Evolutionary conservation across 2,888 invertebrate species (phyloP).

Genomic region (Andrena hattorfiana): DNA sequence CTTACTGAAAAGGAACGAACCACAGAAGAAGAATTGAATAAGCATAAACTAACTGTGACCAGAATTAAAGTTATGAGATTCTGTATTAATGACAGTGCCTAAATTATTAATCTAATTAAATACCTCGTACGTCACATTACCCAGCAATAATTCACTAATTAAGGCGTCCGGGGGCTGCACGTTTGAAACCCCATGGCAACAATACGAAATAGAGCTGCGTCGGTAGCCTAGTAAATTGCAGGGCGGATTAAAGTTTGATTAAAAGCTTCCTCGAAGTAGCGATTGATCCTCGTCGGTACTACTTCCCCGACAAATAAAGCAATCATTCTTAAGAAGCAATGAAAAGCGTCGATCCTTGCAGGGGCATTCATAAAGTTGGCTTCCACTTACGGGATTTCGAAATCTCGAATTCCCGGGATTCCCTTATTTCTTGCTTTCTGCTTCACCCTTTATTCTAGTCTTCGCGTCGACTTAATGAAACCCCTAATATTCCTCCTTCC

Average conservation of each 20-base stretch:
- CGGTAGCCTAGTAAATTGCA: slow-evolving; percentile 13
- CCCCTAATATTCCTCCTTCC: slow-evolving; percentile 50
- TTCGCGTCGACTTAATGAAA: slow-evolving; percentile 65
- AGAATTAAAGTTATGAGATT: background rate
- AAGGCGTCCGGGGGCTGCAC: slow-evolving; percentile 1
- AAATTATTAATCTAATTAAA: slow-evolving; percentile 7
- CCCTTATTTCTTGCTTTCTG: slow-evolving; percentile 50
- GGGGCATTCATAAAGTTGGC: slow-evolving; percentile 59
- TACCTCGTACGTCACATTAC: slow-evolving; percentile 11
- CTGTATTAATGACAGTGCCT: background rate
- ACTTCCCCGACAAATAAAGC: slow-evolving; percentile 42
- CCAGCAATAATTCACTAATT: slow-evolving; percentile 9
- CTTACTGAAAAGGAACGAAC: background rate
- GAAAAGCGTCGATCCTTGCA: slow-evolving; percentile 35
- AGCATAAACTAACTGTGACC: background rate
- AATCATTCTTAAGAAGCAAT: slow-evolving; percentile 45
- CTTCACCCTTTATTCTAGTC: slow-evolving; percentile 42
- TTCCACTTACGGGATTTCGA: slow-evolving; percentile 61
- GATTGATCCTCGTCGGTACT: slow-evolving; percentile 29
- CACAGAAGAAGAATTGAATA: background rate
- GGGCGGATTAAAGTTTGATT: slow-evolving; percentile 43
- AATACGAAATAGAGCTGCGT: slow-evolving; percentile 10
- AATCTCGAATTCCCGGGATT: slow-evolving; percentile 63
- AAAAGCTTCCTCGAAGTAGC: slow-evolving; percentile 28
- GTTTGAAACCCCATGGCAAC: background rate